Conservation (phyloP, 2,113 vertebrate genomes). For the Gobiocypris rarus region DNA sequence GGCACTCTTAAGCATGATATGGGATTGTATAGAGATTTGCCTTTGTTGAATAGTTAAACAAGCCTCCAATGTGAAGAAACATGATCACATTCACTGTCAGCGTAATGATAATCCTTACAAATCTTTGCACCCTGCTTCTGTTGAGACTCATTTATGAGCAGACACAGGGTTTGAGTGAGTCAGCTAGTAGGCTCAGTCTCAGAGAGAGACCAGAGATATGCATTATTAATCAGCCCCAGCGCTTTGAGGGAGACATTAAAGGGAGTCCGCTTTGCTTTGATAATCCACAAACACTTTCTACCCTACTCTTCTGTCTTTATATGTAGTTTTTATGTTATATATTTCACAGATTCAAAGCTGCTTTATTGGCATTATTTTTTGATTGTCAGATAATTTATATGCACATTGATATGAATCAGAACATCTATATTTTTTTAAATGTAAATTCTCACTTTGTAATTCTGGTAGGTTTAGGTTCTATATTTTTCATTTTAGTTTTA, state of each 20-base stretch:
- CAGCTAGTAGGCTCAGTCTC: constrained; percentile 52
- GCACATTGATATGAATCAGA: background rate
- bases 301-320: constrained; percentile 5
- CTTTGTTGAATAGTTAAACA: constrained; percentile 21
- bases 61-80: constrained; percentile 11
- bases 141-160: constrained; percentile 12
- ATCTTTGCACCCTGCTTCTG: constrained; percentile 37
- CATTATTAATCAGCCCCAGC: constrained; percentile 60
- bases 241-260: constrained; percentile 49
- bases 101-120: constrained; percentile 37
- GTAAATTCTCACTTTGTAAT: background rate
- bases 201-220: constrained; percentile 49
- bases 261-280: constrained; percentile 45
- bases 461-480: background rate
- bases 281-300: constrained; percentile 39
- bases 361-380: constrained; percentile 8
- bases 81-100: constrained; percentile 38
- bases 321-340: background rate
- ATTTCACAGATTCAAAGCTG: background rate
- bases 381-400: background rate
- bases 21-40: constrained; percentile 3
- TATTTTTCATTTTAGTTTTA: background rate
- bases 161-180: constrained; percentile 51
- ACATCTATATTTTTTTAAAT: background rate
- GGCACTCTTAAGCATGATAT: background rate